Evolutionary conservation across 2,888 invertebrate genomes (phyloP).

Genomic region (Microplitis manilae): DNA sequence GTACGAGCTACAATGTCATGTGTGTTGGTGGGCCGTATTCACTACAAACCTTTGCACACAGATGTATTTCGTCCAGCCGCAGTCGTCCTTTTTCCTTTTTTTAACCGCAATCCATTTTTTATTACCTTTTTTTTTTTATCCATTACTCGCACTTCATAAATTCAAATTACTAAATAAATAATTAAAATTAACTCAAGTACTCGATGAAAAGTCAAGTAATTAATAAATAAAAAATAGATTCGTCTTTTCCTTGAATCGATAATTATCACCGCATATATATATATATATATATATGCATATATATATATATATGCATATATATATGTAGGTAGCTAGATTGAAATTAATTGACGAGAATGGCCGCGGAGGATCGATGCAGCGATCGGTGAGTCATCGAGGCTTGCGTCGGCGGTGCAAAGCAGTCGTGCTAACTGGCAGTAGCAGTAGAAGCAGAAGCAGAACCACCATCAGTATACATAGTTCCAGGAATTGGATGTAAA

Average conservation of each 20-base stretch:
- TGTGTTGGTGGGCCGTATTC: slow-evolving; percentile 23
- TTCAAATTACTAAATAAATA: background rate
- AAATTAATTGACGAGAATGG: slow-evolving; percentile 33
- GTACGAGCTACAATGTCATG: slow-evolving; percentile 56
- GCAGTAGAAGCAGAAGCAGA: slow-evolving; percentile 15
- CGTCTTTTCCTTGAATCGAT: slow-evolving; percentile 44
- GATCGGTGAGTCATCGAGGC: slow-evolving; percentile 51
- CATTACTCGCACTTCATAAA: background rate
- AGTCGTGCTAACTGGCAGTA: slow-evolving; percentile 33
- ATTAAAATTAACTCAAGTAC: background rate
- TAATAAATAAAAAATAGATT: slow-evolving; percentile 34
- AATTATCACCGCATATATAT: slow-evolving; percentile 40
- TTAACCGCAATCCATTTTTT: background rate
- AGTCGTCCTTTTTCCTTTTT: background rate
- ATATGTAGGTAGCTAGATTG: slow-evolving; percentile 9
- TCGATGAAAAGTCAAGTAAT: background rate
- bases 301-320: background rate
- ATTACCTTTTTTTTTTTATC: background rate
- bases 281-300: slow-evolving; percentile 5
- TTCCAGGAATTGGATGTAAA: slow-evolving; percentile 54
- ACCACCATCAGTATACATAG: slow-evolving; percentile 38
- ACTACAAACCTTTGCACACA: background rate
- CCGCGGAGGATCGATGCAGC: slow-evolving; percentile 35
- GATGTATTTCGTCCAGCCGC: background rate
- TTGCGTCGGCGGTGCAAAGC: slow-evolving; percentile 31